Evolutionary conservation across 1,140 invertebrate species (phyloP), one percentile per base, ranked within the genome.

Genomic region (Eupeodes corollae): DNA sequence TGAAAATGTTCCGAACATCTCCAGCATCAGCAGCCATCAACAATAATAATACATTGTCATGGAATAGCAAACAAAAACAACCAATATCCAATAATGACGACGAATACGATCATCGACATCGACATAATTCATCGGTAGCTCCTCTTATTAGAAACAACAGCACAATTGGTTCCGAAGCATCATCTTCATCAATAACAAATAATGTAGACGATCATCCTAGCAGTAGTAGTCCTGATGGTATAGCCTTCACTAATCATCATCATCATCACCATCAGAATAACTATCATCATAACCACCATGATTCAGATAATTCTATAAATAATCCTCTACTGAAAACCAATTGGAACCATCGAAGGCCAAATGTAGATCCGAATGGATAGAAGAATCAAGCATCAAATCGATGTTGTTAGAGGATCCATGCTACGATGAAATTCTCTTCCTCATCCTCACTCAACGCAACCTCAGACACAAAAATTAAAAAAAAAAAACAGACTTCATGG

Each of bases 351-450:
- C 57, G 63, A 30, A 59, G 63, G 15, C 57, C 61, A 37, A 59
- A 64, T 47, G 61, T 66, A 30, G 63, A 66, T 56, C 63, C 63
- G 34, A 66, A 66, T 50, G 63, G 63, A 45, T 66, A 55, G 62
- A 21, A 34, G 16, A 30, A 47, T 48, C 34, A 48, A 48, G 50
- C 41, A 46, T 51, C 41, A 54, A 55, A 51, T 31, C 55, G 47
- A 26, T 26, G 21, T n/a, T n/a, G n/a, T 26, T 26, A 26, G 21
- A 26, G 21, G 21, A 26, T 26, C 21, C 21, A 5, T 26, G n/a
- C n/a, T n/a, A n/a, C n/a, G n/a, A n/a, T n/a, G 21, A 26, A 26
- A 26, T 26, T 26, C 21, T 26, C 21, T 5, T n/a, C n/a, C n/a
- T n/a, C n/a, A n/a, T n/a, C n/a, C n/a, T n/a, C n/a, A 26, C 8